These are phyloP conservation scores for Thecocarcelia acutangulata DNA, from an alignment of 2,888 invertebrate species.

Conservation along the genomic window DNA sequence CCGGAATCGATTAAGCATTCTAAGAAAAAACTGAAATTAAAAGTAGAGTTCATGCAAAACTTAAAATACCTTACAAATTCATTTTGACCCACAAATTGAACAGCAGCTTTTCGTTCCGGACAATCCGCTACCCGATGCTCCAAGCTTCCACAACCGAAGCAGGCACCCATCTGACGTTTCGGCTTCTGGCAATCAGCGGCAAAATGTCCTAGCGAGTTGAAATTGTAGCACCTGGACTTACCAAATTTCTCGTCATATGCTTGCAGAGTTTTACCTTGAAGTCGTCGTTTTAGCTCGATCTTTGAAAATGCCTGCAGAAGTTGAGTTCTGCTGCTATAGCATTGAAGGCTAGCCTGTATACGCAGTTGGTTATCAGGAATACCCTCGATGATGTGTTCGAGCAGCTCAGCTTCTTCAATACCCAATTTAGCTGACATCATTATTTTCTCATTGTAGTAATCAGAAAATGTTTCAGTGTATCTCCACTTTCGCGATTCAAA, in stretches of 20 bases:
- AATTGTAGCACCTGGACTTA: constrained; percentile 6
- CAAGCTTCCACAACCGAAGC: background rate
- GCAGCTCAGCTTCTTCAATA: background rate
- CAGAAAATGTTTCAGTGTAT: too few relatives aligned
- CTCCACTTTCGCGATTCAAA: too few relatives aligned
- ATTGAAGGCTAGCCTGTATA: constrained; percentile 4
- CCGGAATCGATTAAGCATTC: too few relatives aligned
- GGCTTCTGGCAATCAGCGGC: background rate
- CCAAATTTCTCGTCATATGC: too few relatives aligned
- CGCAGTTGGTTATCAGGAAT: background rate
- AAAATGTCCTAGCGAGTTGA: background rate
- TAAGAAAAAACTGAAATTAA: background rate
- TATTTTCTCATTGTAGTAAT: too few relatives aligned
- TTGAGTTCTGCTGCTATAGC: background rate
- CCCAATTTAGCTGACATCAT: background rate
- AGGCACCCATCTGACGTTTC: background rate
- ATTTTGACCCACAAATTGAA: too few relatives aligned
- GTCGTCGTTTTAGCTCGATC: too few relatives aligned
- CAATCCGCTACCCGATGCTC: constrained; percentile 1
- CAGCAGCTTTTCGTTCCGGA: constrained; percentile 1
- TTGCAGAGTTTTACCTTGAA: too few relatives aligned
- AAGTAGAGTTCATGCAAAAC: background rate
- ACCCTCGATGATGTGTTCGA: constrained; percentile 1
- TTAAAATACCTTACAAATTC: constrained; percentile 16
- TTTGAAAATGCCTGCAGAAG: background rate